Conservation (phyloP, 2,888 invertebrate genomes). For the Teleogryllus oceanicus region DNA sequence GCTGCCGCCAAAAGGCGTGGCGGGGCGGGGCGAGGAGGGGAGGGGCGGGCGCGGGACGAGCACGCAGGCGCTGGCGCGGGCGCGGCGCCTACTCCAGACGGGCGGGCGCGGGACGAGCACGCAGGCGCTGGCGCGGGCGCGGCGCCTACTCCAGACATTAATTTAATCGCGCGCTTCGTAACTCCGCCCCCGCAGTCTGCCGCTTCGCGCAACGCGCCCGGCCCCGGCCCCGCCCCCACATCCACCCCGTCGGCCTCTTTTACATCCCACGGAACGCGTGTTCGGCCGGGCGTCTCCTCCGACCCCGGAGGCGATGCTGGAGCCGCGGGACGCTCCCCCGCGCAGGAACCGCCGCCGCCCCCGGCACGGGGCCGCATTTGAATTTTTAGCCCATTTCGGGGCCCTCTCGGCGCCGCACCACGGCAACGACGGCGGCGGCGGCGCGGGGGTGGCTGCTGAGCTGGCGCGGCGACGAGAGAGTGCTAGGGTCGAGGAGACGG, state of each 20-base stretch:
- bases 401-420: not conserved
- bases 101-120: too few species aligned
- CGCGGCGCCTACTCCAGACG: too few species aligned
- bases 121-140: too few species aligned
- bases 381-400: slow-evolving; percentile 1
- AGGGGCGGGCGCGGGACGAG: too few species aligned
- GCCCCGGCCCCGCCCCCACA: not conserved
- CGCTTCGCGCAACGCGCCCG: not conserved
- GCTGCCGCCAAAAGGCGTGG: too few species aligned
- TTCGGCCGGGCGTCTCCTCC: not conserved
- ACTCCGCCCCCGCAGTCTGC: slow-evolving; percentile 3
- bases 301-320: not conserved
- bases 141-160: too few species aligned
- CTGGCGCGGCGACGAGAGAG: not conserved
- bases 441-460: too few species aligned
- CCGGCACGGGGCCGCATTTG: not conserved
- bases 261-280: not conserved
- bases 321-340: too few species aligned
- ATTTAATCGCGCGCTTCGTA: not conserved
- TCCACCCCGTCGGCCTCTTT: not conserved
- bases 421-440: too few species aligned
- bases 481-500: not conserved
- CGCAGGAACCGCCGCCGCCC: not conserved
- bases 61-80: too few species aligned
- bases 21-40: too few species aligned